These are phyloP conservation scores for Ectropis crepuscularia DNA, from an alignment of 2,888 invertebrate species.

Conservation along the genomic window DNA sequence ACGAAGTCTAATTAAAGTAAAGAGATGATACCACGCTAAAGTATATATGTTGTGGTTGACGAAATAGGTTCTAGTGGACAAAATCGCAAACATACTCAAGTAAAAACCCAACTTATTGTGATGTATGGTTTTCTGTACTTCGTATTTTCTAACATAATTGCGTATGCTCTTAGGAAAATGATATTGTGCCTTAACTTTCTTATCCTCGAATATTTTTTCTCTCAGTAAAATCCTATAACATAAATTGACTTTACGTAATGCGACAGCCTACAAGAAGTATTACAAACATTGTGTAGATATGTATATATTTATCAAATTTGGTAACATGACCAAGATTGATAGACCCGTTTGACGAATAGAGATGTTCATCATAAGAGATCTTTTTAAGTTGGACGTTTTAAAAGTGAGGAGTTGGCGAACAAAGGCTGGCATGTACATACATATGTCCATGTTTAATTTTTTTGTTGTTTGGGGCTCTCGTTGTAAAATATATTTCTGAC, in stretches of 20 bases:
- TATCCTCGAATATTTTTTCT: conserved; percentile 50
- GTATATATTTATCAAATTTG: conserved; percentile 54
- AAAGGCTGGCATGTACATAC: too few species aligned
- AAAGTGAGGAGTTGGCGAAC: conserved; percentile 12
- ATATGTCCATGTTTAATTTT: too few species aligned
- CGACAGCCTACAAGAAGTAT: conserved; percentile 53
- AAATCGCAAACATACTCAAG: background rate
- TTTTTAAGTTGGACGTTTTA: conserved; percentile 34
- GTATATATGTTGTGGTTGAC: background rate
- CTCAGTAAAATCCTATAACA: conserved; percentile 55
- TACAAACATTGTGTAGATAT: conserved; percentile 45
- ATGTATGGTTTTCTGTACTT: background rate
- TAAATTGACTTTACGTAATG: conserved; percentile 63
- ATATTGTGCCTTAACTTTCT: conserved; percentile 47
- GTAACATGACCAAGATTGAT: conserved; percentile 38
- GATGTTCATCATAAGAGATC: conserved; percentile 20
- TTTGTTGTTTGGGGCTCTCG: too few species aligned
- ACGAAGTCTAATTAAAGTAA: too few species aligned
- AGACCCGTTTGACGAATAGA: conserved; percentile 26
- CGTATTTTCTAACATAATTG: conserved; percentile 16
- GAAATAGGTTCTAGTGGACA: background rate
- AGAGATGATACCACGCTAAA: too few species aligned
- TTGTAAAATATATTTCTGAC: too few species aligned
- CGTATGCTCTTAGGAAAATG: conserved; percentile 35
- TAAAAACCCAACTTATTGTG: too few species aligned